Percentiles rank a stretch among this genome's conserved stretches.
These are phyloP conservation scores for Meta bourneti DNA, from an alignment of 2,888 invertebrate genomes.

Conservation along the genomic window DNA sequence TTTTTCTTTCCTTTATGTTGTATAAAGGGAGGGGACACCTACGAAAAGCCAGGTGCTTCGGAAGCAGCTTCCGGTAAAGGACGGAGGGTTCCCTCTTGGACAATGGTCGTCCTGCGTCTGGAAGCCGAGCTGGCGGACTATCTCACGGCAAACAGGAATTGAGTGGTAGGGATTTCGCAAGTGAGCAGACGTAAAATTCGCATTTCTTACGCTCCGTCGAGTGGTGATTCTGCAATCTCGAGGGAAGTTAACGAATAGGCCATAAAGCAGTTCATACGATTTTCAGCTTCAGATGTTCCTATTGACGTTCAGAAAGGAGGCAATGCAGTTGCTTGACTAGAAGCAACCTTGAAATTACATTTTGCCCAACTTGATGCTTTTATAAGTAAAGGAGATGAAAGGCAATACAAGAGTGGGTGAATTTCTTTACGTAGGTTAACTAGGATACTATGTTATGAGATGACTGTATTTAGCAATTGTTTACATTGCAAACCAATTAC, in stretches of 20 bases:
- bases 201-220: constrained; percentile 12
- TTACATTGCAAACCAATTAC: no score
- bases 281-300: no score
- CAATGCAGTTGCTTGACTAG: no score
- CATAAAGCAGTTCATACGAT: no score
- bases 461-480: no score
- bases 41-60: constrained; percentile 68
- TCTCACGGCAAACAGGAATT: constrained; percentile 73
- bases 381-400: no score
- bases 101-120: constrained; percentile 42
- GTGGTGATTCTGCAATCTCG: constrained; percentile 4
- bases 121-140: background rate
- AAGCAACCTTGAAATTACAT: no score
- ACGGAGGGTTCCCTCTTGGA: constrained; percentile 37
- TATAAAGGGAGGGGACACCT: constrained; percentile 49
- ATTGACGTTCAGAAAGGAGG: no score
- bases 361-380: no score
- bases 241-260: background rate
- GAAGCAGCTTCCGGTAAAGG: constrained; percentile 55
- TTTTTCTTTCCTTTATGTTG: constrained; percentile 6
- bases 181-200: constrained; percentile 53
- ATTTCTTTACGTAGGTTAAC: no score
- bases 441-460: no score
- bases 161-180: constrained; percentile 65
- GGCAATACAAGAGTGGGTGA: no score